Conservation (phyloP, 2,888 invertebrate species). For the Drosophila kanekoi region DNA sequence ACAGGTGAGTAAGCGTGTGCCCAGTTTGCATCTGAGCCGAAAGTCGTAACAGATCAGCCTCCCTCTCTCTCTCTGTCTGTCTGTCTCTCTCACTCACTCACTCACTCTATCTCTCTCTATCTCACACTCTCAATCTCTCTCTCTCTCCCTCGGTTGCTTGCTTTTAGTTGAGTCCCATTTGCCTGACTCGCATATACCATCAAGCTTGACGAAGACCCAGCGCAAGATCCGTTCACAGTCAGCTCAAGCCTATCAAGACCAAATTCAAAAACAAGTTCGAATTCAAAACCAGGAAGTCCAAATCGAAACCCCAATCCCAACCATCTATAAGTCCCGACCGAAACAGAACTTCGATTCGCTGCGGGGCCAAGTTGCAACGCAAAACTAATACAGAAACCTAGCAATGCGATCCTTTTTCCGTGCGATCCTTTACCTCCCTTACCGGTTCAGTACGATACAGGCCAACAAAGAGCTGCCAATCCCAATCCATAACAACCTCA, state of each 20-base stretch:
- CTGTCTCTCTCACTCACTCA: not conserved
- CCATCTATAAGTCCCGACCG: not conserved
- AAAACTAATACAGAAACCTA: not conserved
- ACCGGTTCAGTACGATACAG: not conserved
- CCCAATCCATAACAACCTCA: not conserved
- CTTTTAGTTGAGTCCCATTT: constrained; percentile 30
- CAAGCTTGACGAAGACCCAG: constrained; percentile 10
- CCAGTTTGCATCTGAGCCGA: constrained; percentile 11
- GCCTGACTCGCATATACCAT: not conserved
- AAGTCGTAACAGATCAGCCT: constrained; percentile 6
- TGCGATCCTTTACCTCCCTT: not conserved
- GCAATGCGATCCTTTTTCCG: not conserved
- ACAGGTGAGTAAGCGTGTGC: constrained; percentile 71
- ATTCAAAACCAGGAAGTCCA: not conserved
- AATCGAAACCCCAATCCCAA: not conserved
- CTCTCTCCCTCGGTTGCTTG: constrained; percentile 30
- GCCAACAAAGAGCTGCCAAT: not conserved
- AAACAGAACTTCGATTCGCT: constrained; percentile 4
- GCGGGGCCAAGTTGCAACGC: not conserved
- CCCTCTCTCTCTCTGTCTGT: not conserved
- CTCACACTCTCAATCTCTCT: not conserved
- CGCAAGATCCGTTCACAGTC: constrained; percentile 14
- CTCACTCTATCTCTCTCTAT: not conserved
- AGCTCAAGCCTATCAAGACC: constrained; percentile 6
- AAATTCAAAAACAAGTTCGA: not conserved